Evolutionary conservation across 2,888 invertebrate genomes (phyloP).

Genomic region (Drymonia ruficornis): DNA sequence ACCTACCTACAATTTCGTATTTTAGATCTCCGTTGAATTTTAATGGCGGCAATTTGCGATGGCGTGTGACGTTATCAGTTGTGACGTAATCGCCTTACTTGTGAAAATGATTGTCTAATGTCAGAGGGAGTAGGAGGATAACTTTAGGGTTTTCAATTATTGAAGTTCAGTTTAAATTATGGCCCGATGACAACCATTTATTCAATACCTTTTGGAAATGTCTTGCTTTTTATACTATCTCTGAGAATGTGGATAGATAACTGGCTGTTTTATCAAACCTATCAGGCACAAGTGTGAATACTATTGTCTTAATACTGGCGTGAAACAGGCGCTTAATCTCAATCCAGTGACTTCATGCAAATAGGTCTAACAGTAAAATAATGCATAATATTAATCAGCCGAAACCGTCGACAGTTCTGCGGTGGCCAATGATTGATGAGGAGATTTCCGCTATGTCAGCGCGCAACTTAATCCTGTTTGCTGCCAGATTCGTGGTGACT

Average conservation of each 20-base stretch:
- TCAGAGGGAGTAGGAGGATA: slow-evolving; percentile 11
- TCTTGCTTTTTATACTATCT: too few species aligned
- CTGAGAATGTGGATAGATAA: too few species aligned
- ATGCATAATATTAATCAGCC: not conserved
- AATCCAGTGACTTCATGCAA: not conserved
- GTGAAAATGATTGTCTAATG: slow-evolving; percentile 40
- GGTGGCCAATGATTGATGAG: slow-evolving; percentile 25
- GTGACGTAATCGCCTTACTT: slow-evolving; percentile 48
- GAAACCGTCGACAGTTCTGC: slow-evolving; percentile 11
- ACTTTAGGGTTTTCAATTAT: slow-evolving; percentile 2
- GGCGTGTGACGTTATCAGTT: slow-evolving; percentile 55
- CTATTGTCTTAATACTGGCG: too few species aligned
- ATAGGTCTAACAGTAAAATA: not conserved
- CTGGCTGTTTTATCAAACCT: too few species aligned
- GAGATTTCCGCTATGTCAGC: slow-evolving; percentile 14
- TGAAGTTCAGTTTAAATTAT: not conserved
- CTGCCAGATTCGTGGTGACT: slow-evolving; percentile 1
- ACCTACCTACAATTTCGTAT: slow-evolving; percentile 59
- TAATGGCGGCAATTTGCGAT: slow-evolving; percentile 69
- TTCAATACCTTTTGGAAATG: too few species aligned
- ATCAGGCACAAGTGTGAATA: too few species aligned
- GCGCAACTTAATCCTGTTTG: slow-evolving; percentile 21
- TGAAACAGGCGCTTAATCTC: too few species aligned
- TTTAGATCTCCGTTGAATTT: slow-evolving; percentile 58
- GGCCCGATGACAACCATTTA: too few species aligned